Evolutionary conservation across 2,888 invertebrate genomes (phyloP).

Genomic region (Cylindroiulus punctatus): DNA sequence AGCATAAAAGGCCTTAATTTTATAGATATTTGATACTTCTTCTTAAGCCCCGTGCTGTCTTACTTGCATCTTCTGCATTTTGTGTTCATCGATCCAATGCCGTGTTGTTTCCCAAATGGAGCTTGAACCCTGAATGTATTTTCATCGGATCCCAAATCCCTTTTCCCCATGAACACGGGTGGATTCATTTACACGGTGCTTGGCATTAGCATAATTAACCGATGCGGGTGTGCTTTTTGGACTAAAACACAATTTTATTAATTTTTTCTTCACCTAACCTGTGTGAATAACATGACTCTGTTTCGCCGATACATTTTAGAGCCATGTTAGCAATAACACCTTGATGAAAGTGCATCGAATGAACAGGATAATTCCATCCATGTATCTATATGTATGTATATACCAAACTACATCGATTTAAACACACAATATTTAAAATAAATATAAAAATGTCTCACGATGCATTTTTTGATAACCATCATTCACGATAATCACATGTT

Average conservation of each 20-base stretch:
- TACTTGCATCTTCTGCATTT: background rate
- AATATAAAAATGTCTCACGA: too few species aligned
- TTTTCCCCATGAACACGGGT: constrained; percentile 32
- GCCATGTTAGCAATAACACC: background rate
- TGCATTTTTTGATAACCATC: too few species aligned
- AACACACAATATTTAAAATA: too few species aligned
- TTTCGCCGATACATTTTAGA: background rate
- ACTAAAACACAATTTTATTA: constrained; percentile 15
- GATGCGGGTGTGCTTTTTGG: constrained; percentile 20
- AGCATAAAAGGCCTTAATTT: too few species aligned
- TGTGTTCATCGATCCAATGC: constrained; percentile 6
- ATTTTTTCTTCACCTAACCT: constrained; percentile 32
- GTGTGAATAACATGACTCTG: background rate
- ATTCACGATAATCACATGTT: too few species aligned
- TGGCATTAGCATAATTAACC: constrained; percentile 32
- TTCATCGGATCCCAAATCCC: constrained; percentile 32
- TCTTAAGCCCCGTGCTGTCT: background rate
- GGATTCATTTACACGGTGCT: constrained; percentile 32
- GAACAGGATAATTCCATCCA: constrained; percentile 1
- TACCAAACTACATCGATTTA: too few species aligned
- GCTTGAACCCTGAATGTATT: constrained; percentile 26
- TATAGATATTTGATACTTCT: background rate
- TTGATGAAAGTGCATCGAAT: background rate
- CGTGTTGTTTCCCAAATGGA: background rate
- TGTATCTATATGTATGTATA: too few species aligned